Percentiles rank a stretch among this genome's conserved stretches.
These are phyloP conservation scores for Tamandua tetradactyla DNA, from an alignment of 2,797 vertebrate genomes.

Conservation along the genomic window DNA sequence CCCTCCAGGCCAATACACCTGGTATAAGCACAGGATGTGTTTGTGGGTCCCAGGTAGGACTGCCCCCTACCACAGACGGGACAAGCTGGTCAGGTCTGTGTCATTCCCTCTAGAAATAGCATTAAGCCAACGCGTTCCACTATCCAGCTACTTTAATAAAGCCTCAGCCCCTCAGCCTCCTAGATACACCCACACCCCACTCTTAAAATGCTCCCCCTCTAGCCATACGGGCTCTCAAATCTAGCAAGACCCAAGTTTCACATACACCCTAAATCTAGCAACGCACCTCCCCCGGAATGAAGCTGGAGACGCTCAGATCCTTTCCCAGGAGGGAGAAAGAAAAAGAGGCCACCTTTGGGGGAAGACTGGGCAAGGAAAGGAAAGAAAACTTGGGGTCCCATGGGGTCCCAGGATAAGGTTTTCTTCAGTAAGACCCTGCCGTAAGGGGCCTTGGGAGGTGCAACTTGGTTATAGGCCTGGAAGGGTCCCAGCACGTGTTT, in stretches of 20 bases:
- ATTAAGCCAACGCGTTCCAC: not conserved
- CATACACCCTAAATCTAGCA: not conserved
- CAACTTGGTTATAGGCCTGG: too few species aligned
- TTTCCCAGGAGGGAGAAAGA: not conserved
- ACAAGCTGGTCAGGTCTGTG: not conserved
- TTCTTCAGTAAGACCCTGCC: not conserved
- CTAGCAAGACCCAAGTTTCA: not conserved
- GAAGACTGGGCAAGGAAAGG: not conserved
- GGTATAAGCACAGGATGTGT: too few species aligned
- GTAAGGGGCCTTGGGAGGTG: fast-evolving
- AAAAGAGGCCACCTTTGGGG: not conserved
- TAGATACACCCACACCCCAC: not conserved
- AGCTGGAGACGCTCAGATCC: too few species aligned
- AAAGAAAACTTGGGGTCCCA: too few species aligned
- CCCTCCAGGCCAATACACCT: too few species aligned
- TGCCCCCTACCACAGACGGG: too few species aligned
- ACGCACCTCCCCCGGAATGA: not conserved
- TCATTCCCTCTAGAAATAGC: not conserved
- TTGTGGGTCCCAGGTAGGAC: too few species aligned
- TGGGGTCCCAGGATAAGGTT: not conserved
- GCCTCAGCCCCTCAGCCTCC: not conserved
- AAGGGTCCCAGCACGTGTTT: fast-evolving
- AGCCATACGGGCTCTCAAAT: not conserved
- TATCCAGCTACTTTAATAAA: not conserved
- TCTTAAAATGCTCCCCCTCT: not conserved